Evolutionary conservation across 2,113 vertebrate genomes (phyloP).

Genomic region (Lepus europaeus): DNA sequence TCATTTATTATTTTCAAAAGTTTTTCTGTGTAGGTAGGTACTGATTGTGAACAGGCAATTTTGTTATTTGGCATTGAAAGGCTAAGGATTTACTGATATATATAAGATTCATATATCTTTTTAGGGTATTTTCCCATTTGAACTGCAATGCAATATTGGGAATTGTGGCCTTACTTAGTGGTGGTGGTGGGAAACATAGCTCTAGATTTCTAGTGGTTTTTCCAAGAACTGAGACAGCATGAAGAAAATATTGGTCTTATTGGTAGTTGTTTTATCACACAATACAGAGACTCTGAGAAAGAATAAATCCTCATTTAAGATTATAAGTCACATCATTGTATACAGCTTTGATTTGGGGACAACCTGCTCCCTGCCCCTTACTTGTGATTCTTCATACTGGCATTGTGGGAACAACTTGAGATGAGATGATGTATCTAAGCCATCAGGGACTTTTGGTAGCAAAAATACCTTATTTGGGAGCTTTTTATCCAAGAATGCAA

Average conservation of each 20-base stretch:
- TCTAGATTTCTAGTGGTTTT: not conserved
- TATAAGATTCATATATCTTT: not conserved
- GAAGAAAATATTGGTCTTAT: not conserved
- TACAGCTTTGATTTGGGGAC: not conserved
- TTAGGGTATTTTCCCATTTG: not conserved
- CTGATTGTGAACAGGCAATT: not conserved
- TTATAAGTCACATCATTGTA: not conserved
- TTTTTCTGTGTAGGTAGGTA: not conserved
- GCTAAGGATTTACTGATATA: not conserved
- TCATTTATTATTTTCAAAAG: not conserved
- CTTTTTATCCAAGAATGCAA: not conserved
- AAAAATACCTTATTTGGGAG: not conserved
- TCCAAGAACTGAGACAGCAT: not conserved
- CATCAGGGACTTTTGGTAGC: not conserved
- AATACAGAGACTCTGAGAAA: not conserved
- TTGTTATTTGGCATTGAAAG: not conserved
- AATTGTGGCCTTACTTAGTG: not conserved
- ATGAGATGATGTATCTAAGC: conserved; percentile 7
- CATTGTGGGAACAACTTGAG: not conserved
- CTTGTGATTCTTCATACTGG: conserved; percentile 6
- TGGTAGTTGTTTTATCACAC: not conserved
- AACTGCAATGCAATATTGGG: not conserved
- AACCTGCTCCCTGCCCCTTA: not conserved
- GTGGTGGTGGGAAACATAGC: not conserved
- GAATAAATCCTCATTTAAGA: not conserved